Base-by-base conservation (phyloP, 2,797 vertebrate genomes). In the Eospalax fontanierii region DNA sequence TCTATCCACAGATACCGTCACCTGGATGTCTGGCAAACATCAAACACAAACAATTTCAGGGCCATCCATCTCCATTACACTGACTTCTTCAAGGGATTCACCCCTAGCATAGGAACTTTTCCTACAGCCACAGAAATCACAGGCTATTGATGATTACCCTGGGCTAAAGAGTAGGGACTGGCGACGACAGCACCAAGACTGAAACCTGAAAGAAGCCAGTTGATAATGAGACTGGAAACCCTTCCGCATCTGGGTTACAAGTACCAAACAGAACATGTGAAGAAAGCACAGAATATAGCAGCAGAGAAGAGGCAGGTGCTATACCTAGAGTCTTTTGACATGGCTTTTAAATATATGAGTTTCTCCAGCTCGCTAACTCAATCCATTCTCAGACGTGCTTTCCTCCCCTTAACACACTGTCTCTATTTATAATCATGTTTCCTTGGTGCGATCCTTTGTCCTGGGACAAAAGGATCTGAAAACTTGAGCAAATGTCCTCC, bases 21-120 rank as follows among this genome's bases (percentile, higher is more conserved):
- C 54, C 11, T 76, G 73, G 14, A 33, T 54, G 40, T 70, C 74
- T 81, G 94, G 73, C 11, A 81, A 57, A 16, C 54, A 43, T 93
- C 79, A 89, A 40, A 84, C 8, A 80, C 75, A 90, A 96, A 75
- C 83, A 86, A 85, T 54, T 26, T 63, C 54, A 90, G 85, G 93
- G 68, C 78, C 59, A 46, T 71, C 59, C 40, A 18, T 38, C 14
- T 54, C 79, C 54, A 74, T 75, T 73, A 63, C 61, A 80, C 8
- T n/a, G 88, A 35, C 16, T 3, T 59, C 12, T 18, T 6, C 21
- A 35, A 22, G 0, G 46, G 8, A 12, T 11, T 9, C 35, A 80
- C 22, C 15, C 24, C n/a, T 16, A 1, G 9, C 28, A 33, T 22
- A 68, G 57, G 30, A 66, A 22, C 66, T 46, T 6, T 30, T 10